Conservation (phyloP, 2,888 invertebrate species). For the Epirrita christyi region DNA sequence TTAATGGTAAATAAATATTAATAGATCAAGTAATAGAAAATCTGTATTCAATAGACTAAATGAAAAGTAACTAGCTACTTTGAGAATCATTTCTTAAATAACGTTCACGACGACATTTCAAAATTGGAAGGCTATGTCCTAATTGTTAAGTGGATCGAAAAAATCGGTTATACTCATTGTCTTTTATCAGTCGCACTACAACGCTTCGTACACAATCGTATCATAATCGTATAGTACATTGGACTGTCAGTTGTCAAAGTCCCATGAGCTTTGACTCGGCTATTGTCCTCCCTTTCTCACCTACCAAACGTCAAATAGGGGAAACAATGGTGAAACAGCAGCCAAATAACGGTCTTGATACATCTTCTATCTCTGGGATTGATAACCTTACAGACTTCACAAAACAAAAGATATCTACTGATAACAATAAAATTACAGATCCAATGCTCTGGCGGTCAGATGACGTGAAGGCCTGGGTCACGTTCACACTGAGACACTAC, state of each 20-base stretch:
- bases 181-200: too few species aligned
- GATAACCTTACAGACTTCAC: slow-evolving; percentile 18
- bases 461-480: slow-evolving; percentile 95
- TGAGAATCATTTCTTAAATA: too few species aligned
- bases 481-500: slow-evolving; percentile 93
- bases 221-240: too few species aligned
- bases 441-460: slow-evolving; percentile 93
- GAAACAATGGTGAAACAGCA: neutral
- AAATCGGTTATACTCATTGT: neutral
- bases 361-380: neutral
- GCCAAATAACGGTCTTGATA: neutral
- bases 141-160: neutral
- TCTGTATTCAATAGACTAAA: neutral
- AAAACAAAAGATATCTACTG: slow-evolving; percentile 10
- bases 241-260: neutral
- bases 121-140: too few species aligned
- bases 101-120: too few species aligned
- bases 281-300: neutral
- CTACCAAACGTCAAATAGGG: neutral
- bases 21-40: neutral
- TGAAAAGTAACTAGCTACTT: neutral
- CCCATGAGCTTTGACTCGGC: neutral
- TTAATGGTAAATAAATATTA: slow-evolving; percentile 13
- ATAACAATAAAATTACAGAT: slow-evolving; percentile 84
- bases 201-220: too few species aligned